Base-by-base conservation (phyloP, 2,797 vertebrate species). In the Philypnodon macrostomus region DNA sequence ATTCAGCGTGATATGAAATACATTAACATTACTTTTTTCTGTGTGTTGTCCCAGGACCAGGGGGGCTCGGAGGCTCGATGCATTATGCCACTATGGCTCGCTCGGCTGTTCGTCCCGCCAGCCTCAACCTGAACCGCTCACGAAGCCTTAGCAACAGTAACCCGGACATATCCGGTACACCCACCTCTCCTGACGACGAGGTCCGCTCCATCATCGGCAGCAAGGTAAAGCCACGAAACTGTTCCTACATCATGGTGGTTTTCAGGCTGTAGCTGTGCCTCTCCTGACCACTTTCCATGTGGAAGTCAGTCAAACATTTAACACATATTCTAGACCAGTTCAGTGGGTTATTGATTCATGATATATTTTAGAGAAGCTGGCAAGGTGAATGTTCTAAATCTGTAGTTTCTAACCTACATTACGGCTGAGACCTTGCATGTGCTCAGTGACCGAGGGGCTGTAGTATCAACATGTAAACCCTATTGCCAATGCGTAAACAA, bases 101-200 rank as follows among this genome's bases (percentile, higher is more conserved):
- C 42, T 97, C 95, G 1, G 95, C 93, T 9, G 91, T 96, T 38
- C 90, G 97, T 67, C 97, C 96, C 0, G 94, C 95, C 59, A 98
- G 95, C 87, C 94, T 98, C 58, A 97, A 97, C 76, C 83, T 98
- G 58, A 98, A 94, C 84, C 95, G 95, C 73, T 97, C 96, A 2
- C 92, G 95, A 53, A 99, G 96, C 88, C 95, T 99, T 68, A 98
- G 96, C 88, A 99, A 98, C 88, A 99, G 97, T 66, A 99, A 98
- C 80, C 97, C 97, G 2, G 96, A 99, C 72, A 97, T 99, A 70
- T 96, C 95, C 0, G 96, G 96, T 34, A 98, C 97, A 0, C 97
- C 97, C 42, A 96, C 95, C 0, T 99, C 96, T 0, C 95, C 97
- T 0, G 97, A 99, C 0, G 95, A 98, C 16, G 97, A 99, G 88